Conservation (phyloP, 2,888 invertebrate genomes). For the Eilema depressum region DNA sequence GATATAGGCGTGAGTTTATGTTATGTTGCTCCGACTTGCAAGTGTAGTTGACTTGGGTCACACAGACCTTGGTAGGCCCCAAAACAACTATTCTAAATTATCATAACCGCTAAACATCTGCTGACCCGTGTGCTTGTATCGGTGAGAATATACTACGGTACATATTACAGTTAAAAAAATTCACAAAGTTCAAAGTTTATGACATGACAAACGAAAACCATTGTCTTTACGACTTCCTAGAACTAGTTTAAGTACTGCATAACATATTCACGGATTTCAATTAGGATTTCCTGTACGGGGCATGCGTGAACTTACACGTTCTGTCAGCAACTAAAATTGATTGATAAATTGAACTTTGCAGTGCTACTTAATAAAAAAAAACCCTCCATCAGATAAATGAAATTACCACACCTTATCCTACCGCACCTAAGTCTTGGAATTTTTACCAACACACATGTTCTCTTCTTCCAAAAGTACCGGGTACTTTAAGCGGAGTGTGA, state of each 20-base stretch:
- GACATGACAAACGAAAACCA: constrained; percentile 7
- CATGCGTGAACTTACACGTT: constrained; percentile 14
- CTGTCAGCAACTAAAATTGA: neutral
- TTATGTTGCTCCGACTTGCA: no score
- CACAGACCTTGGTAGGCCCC: neutral
- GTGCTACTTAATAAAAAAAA: no score
- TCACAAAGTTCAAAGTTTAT: constrained; percentile 13
- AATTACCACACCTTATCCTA: no score
- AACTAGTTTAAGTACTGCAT: constrained; percentile 10
- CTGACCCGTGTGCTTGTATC: neutral
- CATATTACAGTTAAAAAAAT: neutral
- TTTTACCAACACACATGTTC: no score
- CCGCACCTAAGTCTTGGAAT: no score
- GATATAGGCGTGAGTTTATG: no score
- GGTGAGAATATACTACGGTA: neutral
- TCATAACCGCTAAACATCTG: neutral
- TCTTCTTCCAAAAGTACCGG: no score
- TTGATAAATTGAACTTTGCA: neutral
- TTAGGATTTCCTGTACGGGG: constrained; percentile 41
- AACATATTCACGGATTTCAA: constrained; percentile 30
- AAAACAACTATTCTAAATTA: neutral
- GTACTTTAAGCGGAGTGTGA: no score
- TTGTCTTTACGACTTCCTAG: constrained; percentile 18
- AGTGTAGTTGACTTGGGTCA: no score
- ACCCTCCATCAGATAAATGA: no score